Percentiles rank a stretch among this genome's conserved stretches.
These are phyloP conservation scores for Centroberyx gerrardi DNA, from an alignment of 2,797 vertebrate genomes.

Conservation along the genomic window DNA sequence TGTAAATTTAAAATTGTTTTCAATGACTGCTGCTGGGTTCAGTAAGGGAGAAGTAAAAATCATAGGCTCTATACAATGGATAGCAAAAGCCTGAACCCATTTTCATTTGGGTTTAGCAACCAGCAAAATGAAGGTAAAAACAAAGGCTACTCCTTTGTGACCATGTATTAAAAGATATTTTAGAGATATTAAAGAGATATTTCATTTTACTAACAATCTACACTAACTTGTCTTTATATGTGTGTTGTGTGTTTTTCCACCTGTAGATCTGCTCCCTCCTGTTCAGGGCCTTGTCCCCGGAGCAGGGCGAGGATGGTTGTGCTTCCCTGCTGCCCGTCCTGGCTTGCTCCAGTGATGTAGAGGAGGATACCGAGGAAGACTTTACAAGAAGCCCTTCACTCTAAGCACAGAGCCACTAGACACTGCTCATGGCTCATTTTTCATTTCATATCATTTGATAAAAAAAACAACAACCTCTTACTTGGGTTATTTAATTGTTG, in stretches of 20 bases:
- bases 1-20: not conserved
- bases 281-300: conserved; percentile 88
- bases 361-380: conserved; percentile 76
- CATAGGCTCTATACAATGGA: too few relatives aligned
- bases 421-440: not conserved
- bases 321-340: conserved; percentile 72
- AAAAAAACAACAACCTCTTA: not conserved
- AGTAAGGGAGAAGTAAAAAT: not conserved
- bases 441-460: not conserved
- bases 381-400: conserved; percentile 3
- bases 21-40: not conserved
- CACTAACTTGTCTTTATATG: not conserved
- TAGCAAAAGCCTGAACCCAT: too few relatives aligned
- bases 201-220: not conserved
- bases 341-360: conserved; percentile 87
- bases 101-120: too few relatives aligned
- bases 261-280: conserved; percentile 90
- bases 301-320: conserved; percentile 52
- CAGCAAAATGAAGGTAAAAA: not conserved
- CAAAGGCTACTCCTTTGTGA: not conserved
- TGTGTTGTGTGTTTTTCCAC: conserved; percentile 1
- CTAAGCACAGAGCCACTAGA: conserved; percentile 18
- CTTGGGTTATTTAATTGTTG: not conserved
- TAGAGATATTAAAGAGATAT: too few relatives aligned
- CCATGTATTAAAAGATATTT: not conserved